These are phyloP conservation scores for Brachirus orientalis DNA, from an alignment of 2,113 vertebrate genomes.

Conservation along the genomic window DNA sequence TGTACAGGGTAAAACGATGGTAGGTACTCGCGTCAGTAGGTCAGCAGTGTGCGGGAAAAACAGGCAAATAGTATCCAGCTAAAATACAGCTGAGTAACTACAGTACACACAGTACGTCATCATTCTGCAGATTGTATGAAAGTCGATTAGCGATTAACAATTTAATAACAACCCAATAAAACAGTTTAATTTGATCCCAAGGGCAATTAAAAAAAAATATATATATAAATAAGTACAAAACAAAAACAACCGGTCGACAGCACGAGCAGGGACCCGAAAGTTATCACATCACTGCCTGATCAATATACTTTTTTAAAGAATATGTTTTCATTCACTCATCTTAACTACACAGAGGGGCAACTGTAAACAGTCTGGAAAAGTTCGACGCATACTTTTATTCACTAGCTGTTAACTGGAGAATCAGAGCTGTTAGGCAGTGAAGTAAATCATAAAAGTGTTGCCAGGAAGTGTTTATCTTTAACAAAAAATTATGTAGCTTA, in stretches of 20 bases:
- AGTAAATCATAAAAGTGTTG: not conserved
- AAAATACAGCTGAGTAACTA: not conserved
- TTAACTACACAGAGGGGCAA: not conserved
- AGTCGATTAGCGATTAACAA: not conserved
- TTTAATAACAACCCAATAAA: too few relatives aligned
- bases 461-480: too few relatives aligned
- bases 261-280: too few relatives aligned
- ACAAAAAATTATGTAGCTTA: too few relatives aligned
- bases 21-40: too few relatives aligned
- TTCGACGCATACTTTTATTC: not conserved
- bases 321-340: not conserved
- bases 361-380: not conserved
- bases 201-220: too few relatives aligned
- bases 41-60: too few relatives aligned
- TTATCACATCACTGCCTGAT: too few relatives aligned
- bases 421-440: not conserved
- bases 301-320: too few relatives aligned
- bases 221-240: too few relatives aligned
- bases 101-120: not conserved
- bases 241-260: too few relatives aligned
- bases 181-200: too few relatives aligned
- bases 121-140: not conserved
- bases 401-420: not conserved
- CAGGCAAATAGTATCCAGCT: not conserved
- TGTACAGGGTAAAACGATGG: not conserved